Evolutionary conservation across 2,797 vertebrate species (phyloP).

Genomic region (Melanotaenia nigrans): DNA sequence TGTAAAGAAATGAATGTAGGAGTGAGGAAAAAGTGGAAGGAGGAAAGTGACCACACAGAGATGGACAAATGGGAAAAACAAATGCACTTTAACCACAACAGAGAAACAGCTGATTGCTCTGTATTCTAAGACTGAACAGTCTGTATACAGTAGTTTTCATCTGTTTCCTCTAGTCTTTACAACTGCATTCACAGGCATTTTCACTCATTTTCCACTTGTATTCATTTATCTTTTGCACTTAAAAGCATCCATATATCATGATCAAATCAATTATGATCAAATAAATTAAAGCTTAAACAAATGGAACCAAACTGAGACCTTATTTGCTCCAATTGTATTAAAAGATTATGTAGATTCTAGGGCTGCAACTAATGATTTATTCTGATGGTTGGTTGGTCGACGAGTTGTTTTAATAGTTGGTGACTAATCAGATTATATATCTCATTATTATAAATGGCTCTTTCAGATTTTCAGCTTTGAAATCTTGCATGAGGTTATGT

Average conservation of each 20-base stretch:
- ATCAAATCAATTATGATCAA: too few species aligned
- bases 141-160: background rate
- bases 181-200: background rate
- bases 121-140: background rate
- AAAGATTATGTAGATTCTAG: background rate
- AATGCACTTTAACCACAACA: background rate
- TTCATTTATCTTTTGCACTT: background rate
- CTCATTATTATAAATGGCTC: too few species aligned
- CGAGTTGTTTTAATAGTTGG: too few species aligned
- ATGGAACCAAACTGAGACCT: background rate
- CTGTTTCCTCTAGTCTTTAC: background rate
- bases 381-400: too few species aligned
- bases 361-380: too few species aligned
- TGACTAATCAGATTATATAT: too few species aligned
- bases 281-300: background rate
- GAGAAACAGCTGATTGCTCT: conserved; percentile 3
- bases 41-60: background rate
- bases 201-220: background rate
- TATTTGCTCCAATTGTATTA: background rate
- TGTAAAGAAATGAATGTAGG: background rate
- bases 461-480: too few species aligned
- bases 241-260: background rate
- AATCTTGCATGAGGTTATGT: too few species aligned
- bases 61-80: background rate
- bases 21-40: background rate